Evolutionary conservation across 2,113 vertebrate species (phyloP).

Genomic region (Tretioscincus oriximinensis): DNA sequence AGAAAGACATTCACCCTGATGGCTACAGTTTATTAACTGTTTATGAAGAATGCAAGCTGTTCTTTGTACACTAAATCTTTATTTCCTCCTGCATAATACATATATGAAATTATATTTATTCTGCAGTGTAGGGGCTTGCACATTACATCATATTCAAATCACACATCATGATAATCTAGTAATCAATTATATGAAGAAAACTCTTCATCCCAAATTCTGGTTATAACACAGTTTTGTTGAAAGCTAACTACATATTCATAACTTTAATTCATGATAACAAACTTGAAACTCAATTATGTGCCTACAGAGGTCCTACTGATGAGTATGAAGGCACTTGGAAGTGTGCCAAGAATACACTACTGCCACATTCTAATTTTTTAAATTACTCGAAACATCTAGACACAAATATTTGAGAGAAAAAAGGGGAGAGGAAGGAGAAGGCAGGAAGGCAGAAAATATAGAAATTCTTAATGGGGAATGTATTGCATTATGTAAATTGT

Average conservation of each 20-base stretch:
- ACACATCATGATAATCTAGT: background rate
- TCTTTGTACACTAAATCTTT: background rate
- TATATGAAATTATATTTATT: background rate
- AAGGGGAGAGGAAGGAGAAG: no score
- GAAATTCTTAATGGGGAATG: no score
- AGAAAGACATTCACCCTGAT: background rate
- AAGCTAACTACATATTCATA: background rate
- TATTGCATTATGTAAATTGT: no score
- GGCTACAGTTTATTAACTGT: background rate
- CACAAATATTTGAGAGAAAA: no score
- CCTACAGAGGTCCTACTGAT: constrained; percentile 1
- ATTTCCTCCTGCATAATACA: background rate
- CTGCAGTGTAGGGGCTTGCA: background rate
- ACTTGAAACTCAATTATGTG: background rate
- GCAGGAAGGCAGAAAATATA: no score
- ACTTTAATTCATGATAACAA: background rate
- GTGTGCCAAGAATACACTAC: background rate
- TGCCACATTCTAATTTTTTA: background rate
- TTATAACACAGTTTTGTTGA: background rate
- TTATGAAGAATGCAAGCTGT: background rate
- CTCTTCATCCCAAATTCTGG: background rate
- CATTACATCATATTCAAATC: background rate
- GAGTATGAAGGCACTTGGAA: background rate
- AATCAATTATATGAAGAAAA: background rate
- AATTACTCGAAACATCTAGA: no score